Percentiles rank a stretch among this genome's conserved stretches.
Evolutionary conservation across 2,888 invertebrate species (phyloP).

Genomic region (Andrena praecox): DNA sequence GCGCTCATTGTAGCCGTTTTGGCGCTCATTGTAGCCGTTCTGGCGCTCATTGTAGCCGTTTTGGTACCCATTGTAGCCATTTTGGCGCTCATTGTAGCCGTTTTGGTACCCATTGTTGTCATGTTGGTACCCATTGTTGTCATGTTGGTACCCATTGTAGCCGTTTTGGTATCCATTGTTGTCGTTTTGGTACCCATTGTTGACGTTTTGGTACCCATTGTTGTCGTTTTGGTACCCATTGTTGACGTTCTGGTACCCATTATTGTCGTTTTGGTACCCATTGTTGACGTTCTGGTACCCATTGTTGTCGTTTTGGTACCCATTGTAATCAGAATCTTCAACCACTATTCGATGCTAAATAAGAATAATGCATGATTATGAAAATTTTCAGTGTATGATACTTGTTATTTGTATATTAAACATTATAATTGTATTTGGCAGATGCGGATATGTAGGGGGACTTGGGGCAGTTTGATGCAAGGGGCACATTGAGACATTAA

Average conservation of each 20-base stretch:
- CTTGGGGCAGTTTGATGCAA: no score
- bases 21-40: neutral
- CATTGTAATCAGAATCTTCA: conserved; percentile 66
- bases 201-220: neutral
- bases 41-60: neutral
- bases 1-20: neutral
- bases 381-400: neutral
- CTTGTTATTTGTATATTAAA: no score
- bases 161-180: neutral
- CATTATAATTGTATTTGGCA: no score
- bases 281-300: conserved; percentile 29
- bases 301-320: conserved; percentile 69
- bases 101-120: neutral
- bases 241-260: conserved; percentile 53
- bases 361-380: neutral
- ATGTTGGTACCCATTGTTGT: neutral
- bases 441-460: no score
- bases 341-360: conserved; percentile 48
- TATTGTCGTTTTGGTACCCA: neutral
- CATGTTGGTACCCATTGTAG: neutral
- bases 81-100: neutral
- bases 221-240: conserved; percentile 53
- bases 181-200: neutral
- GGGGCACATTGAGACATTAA: no score
- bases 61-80: neutral